Evolutionary conservation across 2,113 vertebrate genomes (phyloP), one percentile per base, ranked within the genome.

Genomic region (Ptilonorhynchus violaceus): DNA sequence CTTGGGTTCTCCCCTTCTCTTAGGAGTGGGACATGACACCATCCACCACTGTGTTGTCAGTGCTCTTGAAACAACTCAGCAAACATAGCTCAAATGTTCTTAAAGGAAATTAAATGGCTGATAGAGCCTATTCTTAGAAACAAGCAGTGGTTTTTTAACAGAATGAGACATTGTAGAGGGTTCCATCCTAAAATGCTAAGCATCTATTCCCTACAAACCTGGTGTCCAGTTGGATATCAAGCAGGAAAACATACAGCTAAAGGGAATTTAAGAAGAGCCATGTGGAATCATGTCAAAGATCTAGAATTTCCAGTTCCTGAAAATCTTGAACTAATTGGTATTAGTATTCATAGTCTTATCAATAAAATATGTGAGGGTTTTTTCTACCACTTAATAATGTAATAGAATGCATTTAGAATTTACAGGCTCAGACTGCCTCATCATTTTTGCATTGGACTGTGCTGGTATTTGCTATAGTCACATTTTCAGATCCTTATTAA

Each of bases 21-120:
- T 28, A 39, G 39, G 28, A 46, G 20, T 21, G 16, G 23, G 73
- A 60, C 13, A 14, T n/a, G 23, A 30, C 15, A 52, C 4, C 28
- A 28, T 11, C 7, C 33, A 63, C 9, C 5, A 55, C 3, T 0
- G 0, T 22, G 28, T 17, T 41, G 44, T 41, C 15, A 56, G 8
- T 1, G 1, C 6, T 72, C 17, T 55, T 58, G 30, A 87, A 72
- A 60, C 20, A 72, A n/a, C 9, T 60, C 28, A 46, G 20, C 4
- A 11, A 76, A 35, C 13, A 37, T 15, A 73, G 7, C 6, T 28
- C 6, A 5, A 44, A 33, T 0, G 0, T 44, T 94, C 30, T 76
- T 50, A 83, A 56, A 79, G 17, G 8, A 86, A 76, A 69, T 56
- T 42, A 76, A 85, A 64, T 23, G 80, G 16, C 17, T 68, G 14